Evolutionary conservation across 2,888 invertebrate species (phyloP), one percentile per base, ranked within the genome.

Genomic region (Iphiclides podalirius): DNA sequence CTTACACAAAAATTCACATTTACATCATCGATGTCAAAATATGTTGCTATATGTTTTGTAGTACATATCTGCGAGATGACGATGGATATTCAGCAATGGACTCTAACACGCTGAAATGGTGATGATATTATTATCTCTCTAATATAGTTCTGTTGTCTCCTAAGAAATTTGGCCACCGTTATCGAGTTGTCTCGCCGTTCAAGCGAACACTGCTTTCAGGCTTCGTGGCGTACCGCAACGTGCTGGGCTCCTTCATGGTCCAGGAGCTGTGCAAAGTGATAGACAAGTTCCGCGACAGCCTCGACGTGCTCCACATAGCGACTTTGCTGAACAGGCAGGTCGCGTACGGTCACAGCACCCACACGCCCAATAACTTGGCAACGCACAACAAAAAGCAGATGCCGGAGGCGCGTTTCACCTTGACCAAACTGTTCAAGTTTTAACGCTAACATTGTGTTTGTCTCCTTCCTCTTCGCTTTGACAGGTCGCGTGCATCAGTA

Each of bases 221-320:
- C 47, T 67, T 67, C 52, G 54, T 72, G 0, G 74, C 79, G 1
- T 82, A 67, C 53, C 63, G 82, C 16, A 74, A 79, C 37, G 11
- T 11, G 0, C 46, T 64, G 6, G 82, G 82, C 0, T 79, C 81
- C 1, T 83, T 81, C 72, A 53, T 82, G 63, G 72, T 83, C 4
- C 82, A 81, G 55, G 74, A 78, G 23, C 63, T 83, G 0, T 83
- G 83, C 55, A 48, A 70, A 12, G 60, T 74, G 2, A 57, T 83
- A 3, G 51, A 65, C 28, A 53, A 67, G 4, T 52, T 75, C 28
- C 60, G 67, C 40, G 42, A 60, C 0, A 47, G 59, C 0, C 39
- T 67, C 44, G 81, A 83, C 41, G 59, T 83, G 1, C 62, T 79
- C 1, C 77, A 75, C 35, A 65, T 82, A 52, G 67, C 75, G 33